phyloP scores from a whole-genome alignment of 2,888 invertebrate genomes.

The Incurvaria masculella region DNA sequence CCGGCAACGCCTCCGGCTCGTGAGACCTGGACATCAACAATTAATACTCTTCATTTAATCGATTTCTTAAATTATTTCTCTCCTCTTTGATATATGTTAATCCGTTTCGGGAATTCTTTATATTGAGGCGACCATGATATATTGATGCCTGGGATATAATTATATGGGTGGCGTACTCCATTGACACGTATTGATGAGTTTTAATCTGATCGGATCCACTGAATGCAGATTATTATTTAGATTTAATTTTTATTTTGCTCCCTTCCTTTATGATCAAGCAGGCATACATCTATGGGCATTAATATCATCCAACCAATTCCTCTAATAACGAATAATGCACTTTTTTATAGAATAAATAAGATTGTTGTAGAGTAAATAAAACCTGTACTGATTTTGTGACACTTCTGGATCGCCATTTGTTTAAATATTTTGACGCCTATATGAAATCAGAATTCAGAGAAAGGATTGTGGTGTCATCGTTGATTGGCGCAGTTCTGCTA shows the following conservation, averaged over 20 bases:
- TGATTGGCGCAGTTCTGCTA: no score
- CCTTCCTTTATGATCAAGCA: no score
- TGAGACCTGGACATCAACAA: constrained; percentile 21
- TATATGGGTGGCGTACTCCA: constrained; percentile 54
- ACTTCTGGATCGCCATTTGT: no score
- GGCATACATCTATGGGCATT: no score
- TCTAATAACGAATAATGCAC: no score
- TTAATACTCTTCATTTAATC: constrained; percentile 56
- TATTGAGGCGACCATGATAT: constrained; percentile 36
- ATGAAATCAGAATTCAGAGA: no score
- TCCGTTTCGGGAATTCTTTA: constrained; percentile 32
- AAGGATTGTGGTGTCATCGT: no score
- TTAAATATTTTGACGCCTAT: no score
- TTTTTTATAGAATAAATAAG: no score
- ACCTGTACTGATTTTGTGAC: no score
- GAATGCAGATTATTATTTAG: background rate
- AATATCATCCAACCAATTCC: no score
- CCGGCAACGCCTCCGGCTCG: background rate
- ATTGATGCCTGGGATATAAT: constrained; percentile 46
- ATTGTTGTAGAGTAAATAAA: no score
- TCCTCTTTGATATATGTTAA: constrained; percentile 53
- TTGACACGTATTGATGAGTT: constrained; percentile 57
- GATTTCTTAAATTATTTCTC: constrained; percentile 55
- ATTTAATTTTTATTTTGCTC: background rate
- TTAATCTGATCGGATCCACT: constrained; percentile 39